Evolutionary conservation across 2,888 invertebrate species (phyloP), one percentile per base, ranked within the genome.

Genomic region (Polydrusus tereticollis): DNA sequence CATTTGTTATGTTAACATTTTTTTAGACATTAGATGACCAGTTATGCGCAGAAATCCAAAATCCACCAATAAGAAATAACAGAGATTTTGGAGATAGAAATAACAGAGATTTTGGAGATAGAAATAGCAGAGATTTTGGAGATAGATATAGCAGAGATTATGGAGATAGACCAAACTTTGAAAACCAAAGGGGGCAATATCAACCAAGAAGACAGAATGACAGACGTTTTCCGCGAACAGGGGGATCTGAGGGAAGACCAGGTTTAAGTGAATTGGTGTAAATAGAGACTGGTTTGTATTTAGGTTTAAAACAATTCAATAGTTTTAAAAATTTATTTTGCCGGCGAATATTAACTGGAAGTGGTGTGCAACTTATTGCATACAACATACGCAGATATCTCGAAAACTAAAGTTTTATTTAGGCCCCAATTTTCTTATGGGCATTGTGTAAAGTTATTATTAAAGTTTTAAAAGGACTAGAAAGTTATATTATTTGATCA

Each of bases 1-100:
- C n/a, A n/a, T n/a, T n/a, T 29, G 29, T 7, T 20, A 55, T 69
- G 20, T 26, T 36, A 55, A 45, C 58, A 59, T 59, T 63, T 68
- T 29, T 81, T 83, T 67, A 87, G 87, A 83, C 80, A 10, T 74
- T 87, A 41, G 85, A 86, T 63, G 80, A 83, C n/a, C 84, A 86
- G 36, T 75, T 86, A 14, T 84, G 83, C 73, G 72, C 76, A 33
- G 85, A 86, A 75, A 79, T 79, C 18, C 75, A 77, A 45, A 69
- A 33, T 21, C 79, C 79, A 6, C 77, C 76, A 21, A n/a, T 71
- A 18, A 75, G 77, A 70, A 74, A 60, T 16, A 74, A 75, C 36
- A 75, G 76, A n/a, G 50, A 69, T 7, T 20, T 14, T 63, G 72
- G 16, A n/a, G 38, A 2, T 50, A 63, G 16, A 57, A 52, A 26